Conservation (phyloP, 2,113 vertebrate species). For the Nerophis lumbriciformis region DNA sequence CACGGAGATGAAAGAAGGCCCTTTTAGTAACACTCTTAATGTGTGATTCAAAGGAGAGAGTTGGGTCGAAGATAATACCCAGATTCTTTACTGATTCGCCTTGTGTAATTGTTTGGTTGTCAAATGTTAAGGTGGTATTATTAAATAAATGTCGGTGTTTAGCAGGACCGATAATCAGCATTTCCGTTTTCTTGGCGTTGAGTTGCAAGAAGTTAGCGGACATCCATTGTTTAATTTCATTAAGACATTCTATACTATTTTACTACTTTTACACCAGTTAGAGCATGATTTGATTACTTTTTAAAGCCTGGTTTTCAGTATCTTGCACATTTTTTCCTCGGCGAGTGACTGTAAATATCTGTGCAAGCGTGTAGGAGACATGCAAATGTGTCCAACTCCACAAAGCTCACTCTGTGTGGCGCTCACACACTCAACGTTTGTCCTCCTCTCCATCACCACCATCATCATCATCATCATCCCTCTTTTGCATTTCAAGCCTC, state of each 20-base stretch:
- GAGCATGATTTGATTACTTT: neutral
- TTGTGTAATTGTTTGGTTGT: too few species aligned
- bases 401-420: constrained; percentile 62
- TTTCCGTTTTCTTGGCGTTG: too few species aligned
- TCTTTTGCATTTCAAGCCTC: constrained; percentile 62
- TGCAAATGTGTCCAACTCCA: constrained; percentile 54
- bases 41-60: too few species aligned
- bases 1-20: too few species aligned
- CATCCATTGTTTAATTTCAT: too few species aligned
- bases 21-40: too few species aligned
- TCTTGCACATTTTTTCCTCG: neutral
- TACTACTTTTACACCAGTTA: neutral
- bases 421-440: constrained; percentile 54
- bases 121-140: too few species aligned
- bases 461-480: constrained; percentile 16
- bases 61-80: too few species aligned
- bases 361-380: constrained; percentile 23
- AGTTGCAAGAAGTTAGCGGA: too few species aligned
- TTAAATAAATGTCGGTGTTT: too few species aligned
- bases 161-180: too few species aligned
- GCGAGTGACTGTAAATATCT: constrained; percentile 19
- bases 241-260: neutral
- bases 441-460: constrained; percentile 30
- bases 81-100: too few species aligned
- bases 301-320: neutral